Evolutionary conservation across 2,888 invertebrate species (phyloP).

Genomic region (Drosophila kambysellisi): DNA sequence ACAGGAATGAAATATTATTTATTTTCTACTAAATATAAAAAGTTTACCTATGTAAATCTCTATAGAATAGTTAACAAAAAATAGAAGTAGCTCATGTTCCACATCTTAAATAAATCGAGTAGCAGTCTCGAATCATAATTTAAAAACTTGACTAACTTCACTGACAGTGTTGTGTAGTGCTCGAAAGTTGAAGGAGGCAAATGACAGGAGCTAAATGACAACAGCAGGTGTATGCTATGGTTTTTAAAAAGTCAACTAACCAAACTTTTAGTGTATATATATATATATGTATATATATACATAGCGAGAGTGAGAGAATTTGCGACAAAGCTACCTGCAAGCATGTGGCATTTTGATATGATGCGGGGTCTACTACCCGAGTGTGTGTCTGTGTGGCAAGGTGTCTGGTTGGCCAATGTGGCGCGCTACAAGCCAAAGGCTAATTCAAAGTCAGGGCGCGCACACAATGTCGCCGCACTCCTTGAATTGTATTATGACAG

Average conservation of each 20-base stretch:
- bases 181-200: constrained; percentile 37
- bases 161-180: constrained; percentile 29
- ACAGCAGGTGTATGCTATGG: constrained; percentile 44
- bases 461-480: constrained; percentile 17
- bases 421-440: constrained; percentile 52
- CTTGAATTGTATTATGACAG: constrained; percentile 73
- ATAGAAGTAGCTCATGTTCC: background rate
- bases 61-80: background rate
- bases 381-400: constrained; percentile 2
- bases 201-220: constrained; percentile 38
- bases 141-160: constrained; percentile 2
- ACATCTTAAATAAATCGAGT: background rate
- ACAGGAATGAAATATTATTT: background rate
- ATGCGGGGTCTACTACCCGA: constrained; percentile 2
- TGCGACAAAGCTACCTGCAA: constrained; percentile 49
- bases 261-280: constrained; percentile 14
- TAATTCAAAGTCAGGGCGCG: constrained; percentile 70
- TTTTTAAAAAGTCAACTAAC: constrained; percentile 60
- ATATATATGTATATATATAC: background rate
- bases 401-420: constrained; percentile 12
- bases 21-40: background rate
- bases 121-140: background rate
- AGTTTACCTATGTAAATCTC: no score
- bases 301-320: constrained; percentile 26
- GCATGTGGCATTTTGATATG: constrained; percentile 51